Evolutionary conservation across 2,888 invertebrate species (phyloP).

Genomic region (Doris montereyensis): DNA sequence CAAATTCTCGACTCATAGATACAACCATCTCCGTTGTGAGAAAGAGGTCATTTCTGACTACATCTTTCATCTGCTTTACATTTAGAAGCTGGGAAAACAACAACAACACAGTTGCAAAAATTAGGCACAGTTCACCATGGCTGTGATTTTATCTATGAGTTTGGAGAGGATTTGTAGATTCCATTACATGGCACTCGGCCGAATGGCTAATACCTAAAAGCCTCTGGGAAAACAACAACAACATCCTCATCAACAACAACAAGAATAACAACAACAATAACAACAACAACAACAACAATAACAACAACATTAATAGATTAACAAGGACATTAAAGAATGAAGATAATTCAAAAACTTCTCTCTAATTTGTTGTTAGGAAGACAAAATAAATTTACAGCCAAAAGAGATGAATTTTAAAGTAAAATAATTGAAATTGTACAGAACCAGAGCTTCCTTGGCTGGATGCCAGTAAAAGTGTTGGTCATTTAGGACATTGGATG

Average conservation of each 20-base stretch:
- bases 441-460: too few relatives aligned
- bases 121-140: not conserved
- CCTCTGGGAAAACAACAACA: slow-evolving; percentile 24
- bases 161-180: too few relatives aligned
- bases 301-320: not conserved
- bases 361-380: too few relatives aligned
- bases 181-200: too few relatives aligned
- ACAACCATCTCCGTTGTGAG: slow-evolving; percentile 70
- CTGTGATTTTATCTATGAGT: too few relatives aligned
- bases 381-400: too few relatives aligned
- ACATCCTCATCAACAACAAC: not conserved
- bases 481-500: too few relatives aligned
- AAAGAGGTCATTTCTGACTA: slow-evolving; percentile 67
- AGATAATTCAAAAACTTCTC: too few relatives aligned
- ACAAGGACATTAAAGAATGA: not conserved
- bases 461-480: too few relatives aligned
- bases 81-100: slow-evolving; percentile 33
- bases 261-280: not conserved
- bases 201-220: too few relatives aligned
- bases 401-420: too few relatives aligned
- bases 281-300: not conserved
- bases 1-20: slow-evolving; percentile 72
- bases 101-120: not conserved
- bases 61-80: slow-evolving; percentile 56
- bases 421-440: too few relatives aligned